Evolutionary conservation across 1,140 invertebrate genomes (phyloP).

Genomic region (Micrasema minimum): DNA sequence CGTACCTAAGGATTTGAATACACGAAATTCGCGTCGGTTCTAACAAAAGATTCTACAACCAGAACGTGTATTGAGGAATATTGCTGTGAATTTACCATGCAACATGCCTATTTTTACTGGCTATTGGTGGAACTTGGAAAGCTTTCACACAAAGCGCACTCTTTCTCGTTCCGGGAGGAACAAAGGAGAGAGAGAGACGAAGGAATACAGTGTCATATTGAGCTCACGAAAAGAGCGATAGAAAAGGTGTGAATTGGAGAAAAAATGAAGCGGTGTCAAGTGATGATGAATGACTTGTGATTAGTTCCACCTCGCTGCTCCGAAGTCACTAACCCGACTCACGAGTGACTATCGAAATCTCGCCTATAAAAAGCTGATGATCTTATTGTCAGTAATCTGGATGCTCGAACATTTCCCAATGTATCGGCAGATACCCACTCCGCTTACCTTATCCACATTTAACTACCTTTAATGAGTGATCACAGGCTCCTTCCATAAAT

Average conservation of each 20-base stretch:
- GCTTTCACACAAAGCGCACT: slow-evolving; percentile 19
- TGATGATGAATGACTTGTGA: slow-evolving; percentile 52
- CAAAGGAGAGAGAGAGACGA: slow-evolving; percentile 12
- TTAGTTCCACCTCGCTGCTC: slow-evolving; percentile 48
- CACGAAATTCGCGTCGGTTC: no score
- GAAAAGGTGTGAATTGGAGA: slow-evolving; percentile 53
- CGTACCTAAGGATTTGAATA: no score
- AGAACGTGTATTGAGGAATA: no score
- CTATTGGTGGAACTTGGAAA: slow-evolving; percentile 2
- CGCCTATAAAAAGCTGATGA: slow-evolving; percentile 10
- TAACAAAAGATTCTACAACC: no score
- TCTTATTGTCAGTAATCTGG: slow-evolving; percentile 12
- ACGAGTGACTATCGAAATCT: slow-evolving; percentile 14
- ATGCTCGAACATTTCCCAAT: no score
- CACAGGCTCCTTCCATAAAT: slow-evolving; percentile 6
- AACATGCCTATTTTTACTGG: no score
- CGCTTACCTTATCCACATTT: no score
- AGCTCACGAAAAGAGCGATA: slow-evolving; percentile 38
- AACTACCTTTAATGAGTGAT: no score
- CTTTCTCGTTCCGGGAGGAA: slow-evolving; percentile 4
- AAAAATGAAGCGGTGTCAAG: slow-evolving; percentile 53
- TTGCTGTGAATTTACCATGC: no score
- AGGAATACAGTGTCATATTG: slow-evolving; percentile 12
- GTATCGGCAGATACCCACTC: no score
- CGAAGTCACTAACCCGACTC: slow-evolving; percentile 25